Conservation (phyloP, 1,140 invertebrate species). For the Harpegnathos saltator region DNA sequence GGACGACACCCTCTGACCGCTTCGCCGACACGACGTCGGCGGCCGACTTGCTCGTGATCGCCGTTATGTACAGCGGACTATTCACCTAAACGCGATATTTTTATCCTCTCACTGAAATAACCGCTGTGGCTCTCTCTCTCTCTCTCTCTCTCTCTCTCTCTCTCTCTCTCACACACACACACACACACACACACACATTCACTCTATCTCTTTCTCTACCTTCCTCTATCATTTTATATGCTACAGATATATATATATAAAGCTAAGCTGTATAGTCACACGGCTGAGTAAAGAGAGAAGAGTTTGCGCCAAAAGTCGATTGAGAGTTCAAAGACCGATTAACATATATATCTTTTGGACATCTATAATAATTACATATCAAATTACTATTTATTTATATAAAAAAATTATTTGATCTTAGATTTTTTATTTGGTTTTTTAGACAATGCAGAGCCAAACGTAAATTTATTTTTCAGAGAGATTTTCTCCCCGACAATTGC, state of each 20-base stretch:
- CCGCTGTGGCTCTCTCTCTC: too few relatives aligned
- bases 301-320: neutral
- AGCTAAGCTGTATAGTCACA: neutral
- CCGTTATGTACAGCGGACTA: slow-evolving; percentile 92
- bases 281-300: slow-evolving; percentile 3
- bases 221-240: neutral
- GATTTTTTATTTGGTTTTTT: too few relatives aligned
- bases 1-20: slow-evolving; percentile 84
- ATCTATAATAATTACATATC: too few relatives aligned
- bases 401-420: too few relatives aligned
- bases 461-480: too few relatives aligned
- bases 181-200: too few relatives aligned
- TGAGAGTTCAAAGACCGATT: neutral
- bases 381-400: too few relatives aligned
- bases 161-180: too few relatives aligned
- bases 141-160: neutral
- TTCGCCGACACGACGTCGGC: slow-evolving; percentile 88
- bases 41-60: slow-evolving; percentile 91
- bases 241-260: neutral
- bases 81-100: slow-evolving; percentile 86
- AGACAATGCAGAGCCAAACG: too few relatives aligned
- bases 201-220: too few relatives aligned
- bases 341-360: too few relatives aligned
- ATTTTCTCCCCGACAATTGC: too few relatives aligned
- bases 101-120: slow-evolving; percentile 56